These are phyloP conservation scores for Leptoclinus maculatus DNA, from an alignment of 2,797 vertebrate genomes.

Conservation along the genomic window DNA sequence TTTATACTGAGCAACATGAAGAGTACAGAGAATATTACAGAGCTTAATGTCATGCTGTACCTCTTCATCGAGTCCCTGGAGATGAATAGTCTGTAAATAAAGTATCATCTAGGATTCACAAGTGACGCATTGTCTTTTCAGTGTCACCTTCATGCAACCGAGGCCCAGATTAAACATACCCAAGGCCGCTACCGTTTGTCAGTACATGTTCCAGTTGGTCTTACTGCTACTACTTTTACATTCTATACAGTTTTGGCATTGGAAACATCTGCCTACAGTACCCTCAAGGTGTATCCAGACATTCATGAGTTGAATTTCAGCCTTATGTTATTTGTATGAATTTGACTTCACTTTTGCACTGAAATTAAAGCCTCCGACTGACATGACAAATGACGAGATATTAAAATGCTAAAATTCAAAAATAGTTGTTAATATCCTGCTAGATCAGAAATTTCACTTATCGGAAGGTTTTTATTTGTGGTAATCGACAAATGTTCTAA, in stretches of 20 bases:
- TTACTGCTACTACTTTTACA: neutral
- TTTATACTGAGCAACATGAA: constrained; percentile 35
- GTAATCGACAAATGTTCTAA: neutral
- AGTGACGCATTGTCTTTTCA: constrained; percentile 38
- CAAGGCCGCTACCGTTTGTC: neutral
- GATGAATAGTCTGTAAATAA: constrained; percentile 57
- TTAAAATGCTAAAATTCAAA: neutral
- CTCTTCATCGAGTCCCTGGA: constrained; percentile 47
- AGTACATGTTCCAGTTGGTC: neutral
- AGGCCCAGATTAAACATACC: constrained; percentile 13
- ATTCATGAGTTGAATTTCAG: neutral
- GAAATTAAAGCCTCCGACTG: neutral
- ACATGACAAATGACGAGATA: neutral
- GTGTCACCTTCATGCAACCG: constrained; percentile 58
- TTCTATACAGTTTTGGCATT: constrained; percentile 16
- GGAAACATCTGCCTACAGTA: neutral
- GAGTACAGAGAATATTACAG: constrained; percentile 36
- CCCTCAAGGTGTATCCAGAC: neutral
- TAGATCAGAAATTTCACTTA: neutral
- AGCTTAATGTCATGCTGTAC: constrained; percentile 37
- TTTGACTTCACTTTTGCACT: neutral
- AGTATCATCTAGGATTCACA: constrained; percentile 46
- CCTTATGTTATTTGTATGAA: neutral
- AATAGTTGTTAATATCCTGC: neutral
- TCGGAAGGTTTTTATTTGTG: neutral